Evolutionary conservation across 2,797 vertebrate species (phyloP), one percentile per base, ranked within the genome.

Genomic region (Enteromius treurensis): DNA sequence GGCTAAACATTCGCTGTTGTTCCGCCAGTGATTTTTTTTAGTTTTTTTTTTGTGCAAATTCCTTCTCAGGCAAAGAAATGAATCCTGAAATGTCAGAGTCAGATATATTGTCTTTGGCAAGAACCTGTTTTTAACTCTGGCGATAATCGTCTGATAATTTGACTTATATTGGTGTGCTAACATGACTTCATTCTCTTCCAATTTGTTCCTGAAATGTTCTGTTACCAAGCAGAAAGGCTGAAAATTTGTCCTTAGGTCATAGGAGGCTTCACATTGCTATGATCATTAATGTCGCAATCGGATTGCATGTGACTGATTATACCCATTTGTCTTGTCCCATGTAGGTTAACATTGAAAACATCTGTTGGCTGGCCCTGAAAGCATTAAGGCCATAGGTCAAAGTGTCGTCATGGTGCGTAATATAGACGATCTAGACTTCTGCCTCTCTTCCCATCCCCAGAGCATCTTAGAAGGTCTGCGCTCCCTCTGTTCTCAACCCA

Each of bases 391-490:
- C 34, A 87, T 23, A 82, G 78, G 79, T 83, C n/a, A 80, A 64
- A 85, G 21, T 19, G 65, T 64, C 81, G 88, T 77, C 90, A 99
- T 99, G 98, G 97, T 99, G 90, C 96, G 94, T 68, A 97, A 98
- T 19, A 89, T 98, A 89, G 98, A 99, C 0, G 96, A 98, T 92
- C 95, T 99, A 80, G 95, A 99, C 79, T 99, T 97, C 93, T 96
- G 95, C 87, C 92, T 98, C 84, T 93, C 97, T 71, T 97, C 97
- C 0, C 98, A 99, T 0, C 92, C 98, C 47, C 96, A 98, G 91
- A 96, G 93, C 74, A 90, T 97, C 89, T 92, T 99, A 86, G 97
- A 97, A 34, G 98, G 98, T 68, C 90, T 99, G 83, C 95, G 91
- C 77, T 93, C 91, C 29, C 93, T 99, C 82, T 96, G 97, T 10